These are phyloP conservation scores for human (Homo sapiens) DNA, from an alignment of 2,113 vertebrate genomes.

Conservation along the genomic window GRCh38 chrX:148994001-148994500, in stretches of 20 bases:
- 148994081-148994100: conserved; percentile 10
- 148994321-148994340: conserved; percentile 75
- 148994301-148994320: conserved; percentile 72
- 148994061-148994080: not conserved
- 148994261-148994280: conserved; percentile 66
- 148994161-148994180: conserved; percentile 12
- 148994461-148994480: conserved; percentile 66
- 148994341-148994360: conserved; percentile 78
- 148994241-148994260: conserved; percentile 62
- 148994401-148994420: conserved; percentile 74
- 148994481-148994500: conserved; percentile 59
- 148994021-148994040: conserved; percentile 20
- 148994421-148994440: conserved; percentile 72
- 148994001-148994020: conserved; percentile 50
- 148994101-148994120: conserved; percentile 18
- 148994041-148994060: conserved; percentile 22
- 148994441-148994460: conserved; percentile 73
- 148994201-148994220: conserved; percentile 65
- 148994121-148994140: conserved; percentile 8
- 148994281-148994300: conserved; percentile 73
- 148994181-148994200: not conserved
- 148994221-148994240: conserved; percentile 69
- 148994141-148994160: not conserved
- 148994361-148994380: conserved; percentile 72
- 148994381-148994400: conserved; percentile 74